phyloP scores from a whole-genome alignment of 2,113 vertebrate genomes.

The Entomyzon cyanotis region DNA sequence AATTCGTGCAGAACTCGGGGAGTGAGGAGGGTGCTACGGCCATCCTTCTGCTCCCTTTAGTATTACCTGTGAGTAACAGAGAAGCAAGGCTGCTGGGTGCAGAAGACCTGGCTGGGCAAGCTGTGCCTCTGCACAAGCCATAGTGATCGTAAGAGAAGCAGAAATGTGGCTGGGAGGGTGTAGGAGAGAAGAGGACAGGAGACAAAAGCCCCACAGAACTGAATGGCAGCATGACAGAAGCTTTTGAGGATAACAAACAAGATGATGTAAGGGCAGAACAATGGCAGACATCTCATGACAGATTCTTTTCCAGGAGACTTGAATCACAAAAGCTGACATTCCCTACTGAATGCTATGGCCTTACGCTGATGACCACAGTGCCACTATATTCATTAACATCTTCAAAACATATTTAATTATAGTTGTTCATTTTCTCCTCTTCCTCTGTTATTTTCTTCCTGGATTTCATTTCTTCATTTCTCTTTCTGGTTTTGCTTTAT shows the following conservation, averaged over 20 bases:
- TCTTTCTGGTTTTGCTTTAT: background rate
- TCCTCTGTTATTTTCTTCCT: background rate
- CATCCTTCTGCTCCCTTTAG: background rate
- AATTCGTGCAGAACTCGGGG: accelerated
- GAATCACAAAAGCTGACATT: background rate
- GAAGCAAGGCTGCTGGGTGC: background rate
- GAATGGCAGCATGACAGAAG: background rate
- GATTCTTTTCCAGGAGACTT: background rate
- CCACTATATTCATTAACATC: background rate
- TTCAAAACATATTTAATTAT: background rate
- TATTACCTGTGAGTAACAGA: background rate
- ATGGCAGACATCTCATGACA: background rate
- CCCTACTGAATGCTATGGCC: background rate
- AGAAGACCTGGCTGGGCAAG: background rate
- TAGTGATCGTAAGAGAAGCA: background rate
- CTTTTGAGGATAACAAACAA: background rate
- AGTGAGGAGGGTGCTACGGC: background rate
- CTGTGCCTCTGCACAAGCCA: background rate
- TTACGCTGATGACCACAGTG: background rate
- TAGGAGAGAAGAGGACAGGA: background rate
- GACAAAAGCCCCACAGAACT: background rate
- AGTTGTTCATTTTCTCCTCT: background rate
- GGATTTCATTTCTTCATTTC: background rate
- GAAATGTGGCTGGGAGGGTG: background rate
- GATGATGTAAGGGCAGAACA: background rate